Base-by-base conservation (phyloP, 2,113 vertebrate species). In the Halichoeres trimaculatus region DNA sequence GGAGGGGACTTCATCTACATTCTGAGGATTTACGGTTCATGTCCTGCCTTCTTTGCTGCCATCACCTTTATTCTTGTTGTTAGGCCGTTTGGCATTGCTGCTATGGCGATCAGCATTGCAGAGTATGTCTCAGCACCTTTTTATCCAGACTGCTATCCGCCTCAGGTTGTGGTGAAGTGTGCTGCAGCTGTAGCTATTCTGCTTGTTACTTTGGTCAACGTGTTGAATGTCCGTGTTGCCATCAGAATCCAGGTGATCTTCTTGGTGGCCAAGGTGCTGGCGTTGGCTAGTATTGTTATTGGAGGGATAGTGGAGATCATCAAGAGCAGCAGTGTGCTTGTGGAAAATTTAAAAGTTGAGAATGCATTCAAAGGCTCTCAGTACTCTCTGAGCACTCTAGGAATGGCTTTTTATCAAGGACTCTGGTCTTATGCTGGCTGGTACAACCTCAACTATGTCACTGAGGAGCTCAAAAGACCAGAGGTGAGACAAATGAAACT, bases 1-100 rank as follows among this genome's bases (percentile, higher is more conserved):
- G 94, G 95, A 2, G 95, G 95, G 14, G 94, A 97, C 0, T 96
- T 96, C 48, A 92, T 95, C 71, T 97, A 96, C 78, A 94, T 96
- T 65, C 81, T 95, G 64, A 80, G 89, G 70, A 95, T 90, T 66
- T 95, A 94, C 38, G 95, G 96, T 60, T 77, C 94, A 10, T 88
- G 91, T 41, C 95, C 94, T 22, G 94, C 95, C 60, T 97, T 97
- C 40, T 89, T 96, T 70, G 91, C 94, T 0, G 89, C 91, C 8
- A 88, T 94, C 48, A 93, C 84, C 9, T 95, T 90, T 22, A 83
- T 95, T 26, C 83, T 95, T 35, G 76, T 96, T 40, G 78, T 94
- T 65, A 95, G 90, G 57, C 95, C 94, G 0, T 92, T 89, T 1
- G 0, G 93, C 34, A 85, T 94, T 4, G 85, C 94, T 2, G 95